A percentile compares a stretch with the other conserved stretches of the same genome.
phyloP scores from a whole-genome alignment of 2,113 vertebrate genomes.

The Crotophaga sulcirostris region DNA sequence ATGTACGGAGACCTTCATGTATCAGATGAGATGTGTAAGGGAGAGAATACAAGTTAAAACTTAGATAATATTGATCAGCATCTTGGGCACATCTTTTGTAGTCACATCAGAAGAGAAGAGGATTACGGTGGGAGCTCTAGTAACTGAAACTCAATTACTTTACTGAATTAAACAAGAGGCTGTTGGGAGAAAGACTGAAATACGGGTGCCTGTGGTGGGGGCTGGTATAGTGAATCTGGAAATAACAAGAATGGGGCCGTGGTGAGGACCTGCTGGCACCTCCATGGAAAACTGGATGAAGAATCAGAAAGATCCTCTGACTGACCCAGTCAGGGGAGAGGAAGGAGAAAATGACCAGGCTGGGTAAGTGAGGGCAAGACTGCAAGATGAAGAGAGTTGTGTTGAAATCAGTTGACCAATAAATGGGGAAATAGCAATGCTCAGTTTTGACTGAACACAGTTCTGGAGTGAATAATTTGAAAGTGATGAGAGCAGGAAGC shows the following conservation, averaged over 20 bases:
- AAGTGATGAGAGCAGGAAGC: constrained; percentile 1
- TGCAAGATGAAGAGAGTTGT: background rate
- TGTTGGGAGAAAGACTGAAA: background rate
- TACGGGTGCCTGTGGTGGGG: background rate
- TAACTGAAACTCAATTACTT: background rate
- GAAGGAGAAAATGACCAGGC: background rate
- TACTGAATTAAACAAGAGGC: background rate
- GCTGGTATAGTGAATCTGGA: background rate
- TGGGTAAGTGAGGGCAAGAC: background rate
- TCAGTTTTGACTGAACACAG: background rate
- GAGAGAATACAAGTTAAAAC: background rate
- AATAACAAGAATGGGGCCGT: background rate
- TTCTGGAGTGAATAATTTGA: background rate
- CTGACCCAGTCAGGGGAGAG: background rate
- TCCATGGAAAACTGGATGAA: background rate
- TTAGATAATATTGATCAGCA: background rate
- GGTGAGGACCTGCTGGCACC: background rate
- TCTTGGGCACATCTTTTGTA: background rate
- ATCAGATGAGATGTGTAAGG: background rate
- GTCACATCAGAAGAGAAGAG: background rate
- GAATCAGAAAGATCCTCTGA: background rate
- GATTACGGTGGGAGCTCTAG: background rate
- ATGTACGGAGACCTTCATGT: constrained; percentile 2
- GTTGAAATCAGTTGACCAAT: background rate
- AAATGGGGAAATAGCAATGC: background rate